Conservation (phyloP, 2,888 invertebrate species). For the Caenorhabditis panamensis region DNA sequence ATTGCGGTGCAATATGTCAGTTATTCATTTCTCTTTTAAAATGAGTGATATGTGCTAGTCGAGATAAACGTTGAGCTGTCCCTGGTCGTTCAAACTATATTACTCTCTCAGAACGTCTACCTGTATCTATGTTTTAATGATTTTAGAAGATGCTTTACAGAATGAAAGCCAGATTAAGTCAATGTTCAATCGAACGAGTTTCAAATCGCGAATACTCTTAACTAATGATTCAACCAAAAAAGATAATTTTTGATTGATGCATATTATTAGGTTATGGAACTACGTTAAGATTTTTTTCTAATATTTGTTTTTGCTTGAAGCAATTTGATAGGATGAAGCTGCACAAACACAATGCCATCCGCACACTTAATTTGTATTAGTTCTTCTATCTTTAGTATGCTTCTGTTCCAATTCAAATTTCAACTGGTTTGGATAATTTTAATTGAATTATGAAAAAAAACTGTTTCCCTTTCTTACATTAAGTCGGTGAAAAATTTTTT, state of each 20-base stretch:
- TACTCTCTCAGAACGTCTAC: too few relatives aligned
- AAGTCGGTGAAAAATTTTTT: constrained; percentile 9
- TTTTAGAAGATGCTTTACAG: too few relatives aligned
- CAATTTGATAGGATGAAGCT: constrained; percentile 56
- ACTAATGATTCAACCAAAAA: too few relatives aligned
- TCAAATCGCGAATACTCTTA: too few relatives aligned
- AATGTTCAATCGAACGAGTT: too few relatives aligned
- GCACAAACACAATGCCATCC: constrained; percentile 45
- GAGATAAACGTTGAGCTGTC: constrained; percentile 26
- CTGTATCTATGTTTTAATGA: too few relatives aligned
- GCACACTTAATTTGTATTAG: constrained; percentile 52
- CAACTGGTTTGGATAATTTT: not conserved
- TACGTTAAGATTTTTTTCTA: not conserved
- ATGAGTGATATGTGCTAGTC: constrained; percentile 48
- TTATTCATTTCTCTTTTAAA: constrained; percentile 36
- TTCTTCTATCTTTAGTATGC: constrained; percentile 13
- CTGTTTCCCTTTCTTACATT: not conserved
- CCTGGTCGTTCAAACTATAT: not conserved
- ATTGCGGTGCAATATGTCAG: constrained; percentile 32
- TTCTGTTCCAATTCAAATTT: not conserved
- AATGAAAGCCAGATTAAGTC: too few relatives aligned
- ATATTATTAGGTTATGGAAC: too few relatives aligned
- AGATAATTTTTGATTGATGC: too few relatives aligned
- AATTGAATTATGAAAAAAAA: constrained; percentile 24
- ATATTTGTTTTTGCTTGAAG: constrained; percentile 33